phyloP scores from a whole-genome alignment of 2,888 invertebrate species.

The Coleophora deauratella region DNA sequence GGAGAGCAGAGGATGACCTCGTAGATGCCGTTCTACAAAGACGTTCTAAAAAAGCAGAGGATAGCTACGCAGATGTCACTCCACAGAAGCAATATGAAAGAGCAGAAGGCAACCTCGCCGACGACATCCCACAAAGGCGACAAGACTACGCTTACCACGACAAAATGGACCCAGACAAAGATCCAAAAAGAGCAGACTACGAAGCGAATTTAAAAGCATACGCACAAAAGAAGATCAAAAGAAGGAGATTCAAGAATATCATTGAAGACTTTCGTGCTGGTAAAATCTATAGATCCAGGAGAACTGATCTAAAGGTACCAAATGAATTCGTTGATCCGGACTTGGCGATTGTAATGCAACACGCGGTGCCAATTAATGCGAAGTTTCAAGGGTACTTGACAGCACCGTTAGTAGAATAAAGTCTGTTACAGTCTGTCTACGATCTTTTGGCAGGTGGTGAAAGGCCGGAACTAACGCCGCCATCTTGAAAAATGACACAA shows the following conservation, averaged over 20 bases:
- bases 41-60: too few relatives aligned
- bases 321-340: too few relatives aligned
- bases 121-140: not conserved
- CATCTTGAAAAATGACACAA: too few relatives aligned
- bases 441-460: too few relatives aligned
- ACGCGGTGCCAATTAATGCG: constrained; percentile 41
- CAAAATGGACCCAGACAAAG: constrained; percentile 20
- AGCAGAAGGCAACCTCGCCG: too few relatives aligned
- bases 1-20: not conserved
- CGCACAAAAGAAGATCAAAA: constrained; percentile 3
- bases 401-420: constrained; percentile 20
- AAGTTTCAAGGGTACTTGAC: constrained; percentile 39
- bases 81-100: too few relatives aligned
- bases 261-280: constrained; percentile 15
- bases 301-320: not conserved
- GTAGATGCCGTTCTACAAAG: not conserved
- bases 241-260: constrained; percentile 12
- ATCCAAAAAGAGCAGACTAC: constrained; percentile 19
- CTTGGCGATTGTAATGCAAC: constrained; percentile 23
- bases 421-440: too few relatives aligned
- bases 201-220: constrained; percentile 28
- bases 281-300: constrained; percentile 6
- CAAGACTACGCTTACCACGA: constrained; percentile 29
- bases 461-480: too few relatives aligned
- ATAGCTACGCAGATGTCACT: too few relatives aligned